Conservation (phyloP, 2,888 invertebrate species). For the Carabus problematicus region DNA sequence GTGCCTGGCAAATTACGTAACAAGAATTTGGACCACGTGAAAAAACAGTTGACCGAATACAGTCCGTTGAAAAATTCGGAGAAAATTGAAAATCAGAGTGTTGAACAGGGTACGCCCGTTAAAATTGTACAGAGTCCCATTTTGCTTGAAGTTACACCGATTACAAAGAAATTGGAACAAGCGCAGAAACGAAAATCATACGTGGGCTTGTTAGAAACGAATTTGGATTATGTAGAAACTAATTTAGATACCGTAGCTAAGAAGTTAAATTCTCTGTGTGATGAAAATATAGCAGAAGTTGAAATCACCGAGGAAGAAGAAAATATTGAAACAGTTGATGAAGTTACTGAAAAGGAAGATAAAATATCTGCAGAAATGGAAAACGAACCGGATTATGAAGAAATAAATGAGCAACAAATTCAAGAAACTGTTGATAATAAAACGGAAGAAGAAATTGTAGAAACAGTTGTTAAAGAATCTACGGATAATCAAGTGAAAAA, state of each 20-base stretch:
- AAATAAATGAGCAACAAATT: background rate
- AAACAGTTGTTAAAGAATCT: constrained; percentile 44
- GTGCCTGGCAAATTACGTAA: constrained; percentile 50
- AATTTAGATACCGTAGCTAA: constrained; percentile 54
- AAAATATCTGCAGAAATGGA: constrained; percentile 11
- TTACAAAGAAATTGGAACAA: constrained; percentile 53
- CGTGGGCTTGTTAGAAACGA: constrained; percentile 65
- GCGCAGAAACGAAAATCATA: constrained; percentile 56
- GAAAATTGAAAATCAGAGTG: constrained; percentile 48
- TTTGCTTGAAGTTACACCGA: constrained; percentile 54
- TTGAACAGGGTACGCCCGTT: constrained; percentile 51
- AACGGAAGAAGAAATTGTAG: constrained; percentile 3
- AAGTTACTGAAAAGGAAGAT: constrained; percentile 41
- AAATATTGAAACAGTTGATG: constrained; percentile 34
- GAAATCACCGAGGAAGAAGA: constrained; percentile 36
- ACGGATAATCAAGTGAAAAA: background rate
- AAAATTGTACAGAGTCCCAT: constrained; percentile 53
- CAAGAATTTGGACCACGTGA: constrained; percentile 54
- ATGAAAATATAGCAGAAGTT: constrained; percentile 41
- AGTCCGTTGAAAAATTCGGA: constrained; percentile 54
- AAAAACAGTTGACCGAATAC: constrained; percentile 45
- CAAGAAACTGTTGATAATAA: background rate
- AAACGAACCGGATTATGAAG: background rate
- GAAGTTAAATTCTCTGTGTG: constrained; percentile 14
- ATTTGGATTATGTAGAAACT: constrained; percentile 67